Evolutionary conservation across 2,888 invertebrate genomes (phyloP).

Genomic region (Pandemis corylana): DNA sequence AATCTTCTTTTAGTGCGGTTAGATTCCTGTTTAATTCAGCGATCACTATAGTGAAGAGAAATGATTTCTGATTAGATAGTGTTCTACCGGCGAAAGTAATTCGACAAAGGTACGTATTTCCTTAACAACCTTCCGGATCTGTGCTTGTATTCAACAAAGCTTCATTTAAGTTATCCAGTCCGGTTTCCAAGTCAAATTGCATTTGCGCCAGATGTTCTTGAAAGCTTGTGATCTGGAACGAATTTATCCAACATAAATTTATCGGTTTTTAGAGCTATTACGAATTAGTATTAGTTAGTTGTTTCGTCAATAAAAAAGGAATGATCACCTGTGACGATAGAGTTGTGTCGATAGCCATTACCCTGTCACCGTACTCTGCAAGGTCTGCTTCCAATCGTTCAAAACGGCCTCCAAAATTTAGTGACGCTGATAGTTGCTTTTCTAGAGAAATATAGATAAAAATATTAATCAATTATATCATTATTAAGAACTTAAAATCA

Average conservation of each 20-base stretch:
- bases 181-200: conserved; percentile 29
- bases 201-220: conserved; percentile 37
- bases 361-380: conserved; percentile 17
- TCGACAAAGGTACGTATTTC: background rate
- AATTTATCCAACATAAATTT: background rate
- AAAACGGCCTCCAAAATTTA: conserved; percentile 21
- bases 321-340: conserved; percentile 24
- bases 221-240: conserved; percentile 20
- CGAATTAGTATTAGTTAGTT: background rate
- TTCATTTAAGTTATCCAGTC: conserved; percentile 24
- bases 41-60: conserved; percentile 22
- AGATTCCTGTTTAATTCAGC: conserved; percentile 21
- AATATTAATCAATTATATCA: no score
- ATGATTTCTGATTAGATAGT: background rate
- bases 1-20: conserved; percentile 18
- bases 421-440: conserved; percentile 5
- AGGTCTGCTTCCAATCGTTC: conserved; percentile 22
- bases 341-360: conserved; percentile 15
- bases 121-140: conserved; percentile 26
- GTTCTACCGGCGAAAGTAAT: background rate
- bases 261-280: background rate
- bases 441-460: conserved; percentile 2
- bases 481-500: background rate
- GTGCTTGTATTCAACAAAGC: conserved; percentile 12
- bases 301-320: background rate